Base-by-base conservation (phyloP, 2,113 vertebrate species). In the Otolemur garnettii region DNA sequence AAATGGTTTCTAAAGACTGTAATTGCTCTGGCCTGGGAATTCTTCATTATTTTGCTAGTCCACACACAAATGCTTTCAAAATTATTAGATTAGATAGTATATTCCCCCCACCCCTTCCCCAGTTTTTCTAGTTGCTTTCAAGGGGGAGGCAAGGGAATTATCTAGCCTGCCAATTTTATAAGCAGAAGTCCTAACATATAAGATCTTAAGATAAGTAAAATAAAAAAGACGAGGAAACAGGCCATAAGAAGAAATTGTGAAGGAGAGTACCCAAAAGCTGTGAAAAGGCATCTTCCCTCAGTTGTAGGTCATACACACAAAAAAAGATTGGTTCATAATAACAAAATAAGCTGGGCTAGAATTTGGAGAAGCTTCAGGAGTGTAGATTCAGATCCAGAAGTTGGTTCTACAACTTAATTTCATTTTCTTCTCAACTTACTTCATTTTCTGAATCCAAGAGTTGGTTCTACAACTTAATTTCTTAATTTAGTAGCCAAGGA, bases 401-500 rank as follows among this genome's bases (percentile, higher is more conserved):
- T 35, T 83, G 42, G 42, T 91, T 91, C n/a, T 22, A 83, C 38
- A 91, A 78, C 59, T 50, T 75, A 82, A 92, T 94, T 81, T 87
- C 57, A 50, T 50, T 50, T 50, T 50, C 45, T 50, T 50, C 45
- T 50, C 45, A 50, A 50, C 45, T 1, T 50, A 50, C 59, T 88
- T 53, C n/a, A 38, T 21, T 87, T 87, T 79, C 50, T 71, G n/a
- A 91, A 83, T 30, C 42, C 64, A 83, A 22, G 12, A 13, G 22
- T 35, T 83, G 42, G 42, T 91, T 87, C n/a, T 22, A 83, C 53
- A 91, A 83, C 59, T 50, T 75, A 82, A 92, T 94, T 81, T 87
- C 57, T 87, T 81, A 83, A 83, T 71, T 91, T 10, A 77, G 17
- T 68, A 78, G 80, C 22, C 55, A 78, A 71, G 69, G 53, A 87